These are phyloP conservation scores for Amphibalanus amphitrite DNA, from an alignment of 1,140 invertebrate genomes.

Conservation along the genomic window DNA sequence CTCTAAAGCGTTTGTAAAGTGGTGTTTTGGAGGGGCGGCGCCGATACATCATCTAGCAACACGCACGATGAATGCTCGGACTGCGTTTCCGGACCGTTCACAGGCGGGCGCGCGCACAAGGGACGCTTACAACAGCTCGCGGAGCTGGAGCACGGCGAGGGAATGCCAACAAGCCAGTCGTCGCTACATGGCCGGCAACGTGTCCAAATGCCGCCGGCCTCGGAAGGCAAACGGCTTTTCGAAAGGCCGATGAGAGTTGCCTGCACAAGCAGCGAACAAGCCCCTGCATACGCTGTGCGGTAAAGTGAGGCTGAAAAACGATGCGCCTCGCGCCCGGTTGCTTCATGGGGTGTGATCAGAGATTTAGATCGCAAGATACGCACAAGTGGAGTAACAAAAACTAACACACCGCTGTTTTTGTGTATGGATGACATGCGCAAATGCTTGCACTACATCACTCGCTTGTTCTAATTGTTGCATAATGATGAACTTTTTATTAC, in stretches of 20 bases:
- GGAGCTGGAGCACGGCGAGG: too few species aligned
- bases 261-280: too few species aligned
- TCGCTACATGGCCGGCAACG: neutral
- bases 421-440: neutral
- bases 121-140: neutral
- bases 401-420: neutral
- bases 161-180: neutral
- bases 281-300: too few species aligned
- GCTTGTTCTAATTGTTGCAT: neutral
- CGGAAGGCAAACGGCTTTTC: too few species aligned
- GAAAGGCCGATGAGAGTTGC: too few species aligned
- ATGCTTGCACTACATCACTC: neutral
- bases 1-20: conserved; percentile 1
- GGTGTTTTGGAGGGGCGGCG: neutral
- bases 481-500: neutral
- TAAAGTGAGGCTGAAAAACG: too few species aligned
- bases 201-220: too few species aligned
- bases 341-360: too few species aligned
- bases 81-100: neutral
- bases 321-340: too few species aligned
- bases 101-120: neutral
- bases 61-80: neutral
- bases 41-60: neutral
- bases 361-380: neutral
- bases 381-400: neutral